A percentile compares a stretch with the other conserved stretches of the same genome.
Evolutionary conservation across 2,113 vertebrate genomes (phyloP).

Genomic region (Bufo bufo): DNA sequence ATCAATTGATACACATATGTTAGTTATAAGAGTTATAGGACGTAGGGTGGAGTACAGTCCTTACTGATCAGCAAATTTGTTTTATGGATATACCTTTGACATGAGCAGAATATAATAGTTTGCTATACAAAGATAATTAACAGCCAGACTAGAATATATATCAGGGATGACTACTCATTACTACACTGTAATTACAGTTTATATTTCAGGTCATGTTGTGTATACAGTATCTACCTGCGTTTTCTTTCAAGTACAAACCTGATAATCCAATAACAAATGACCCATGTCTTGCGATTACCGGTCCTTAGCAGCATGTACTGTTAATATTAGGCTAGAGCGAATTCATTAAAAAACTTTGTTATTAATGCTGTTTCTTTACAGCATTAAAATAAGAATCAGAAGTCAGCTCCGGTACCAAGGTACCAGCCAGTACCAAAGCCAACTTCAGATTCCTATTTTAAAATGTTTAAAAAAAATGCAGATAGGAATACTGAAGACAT

Average conservation of each 20-base stretch:
- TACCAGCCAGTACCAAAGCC: too few species aligned
- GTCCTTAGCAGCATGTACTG: not conserved
- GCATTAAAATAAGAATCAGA: too few species aligned
- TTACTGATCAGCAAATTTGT: not conserved
- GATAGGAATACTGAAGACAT: too few species aligned
- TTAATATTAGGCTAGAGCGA: too few species aligned
- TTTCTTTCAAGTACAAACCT: not conserved
- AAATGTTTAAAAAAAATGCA: too few species aligned
- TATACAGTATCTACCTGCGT: constrained; percentile 29
- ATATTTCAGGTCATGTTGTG: constrained; percentile 14
- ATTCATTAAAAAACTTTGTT: too few species aligned
- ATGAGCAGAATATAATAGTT: not conserved
- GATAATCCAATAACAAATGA: not conserved
- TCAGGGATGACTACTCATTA: not conserved
- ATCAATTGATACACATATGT: too few species aligned
- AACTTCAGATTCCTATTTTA: too few species aligned
- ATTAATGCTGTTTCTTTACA: too few species aligned
- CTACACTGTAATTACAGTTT: constrained; percentile 22
- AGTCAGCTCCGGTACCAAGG: too few species aligned
- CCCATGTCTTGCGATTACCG: not conserved
- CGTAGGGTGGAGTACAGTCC: not conserved
- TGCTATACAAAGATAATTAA: constrained; percentile 7
- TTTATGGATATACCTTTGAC: not conserved
- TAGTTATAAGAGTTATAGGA: not conserved
- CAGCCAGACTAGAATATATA: not conserved